phyloP scores from a whole-genome alignment of 2,888 invertebrate species.

The Graphium colonna region DNA sequence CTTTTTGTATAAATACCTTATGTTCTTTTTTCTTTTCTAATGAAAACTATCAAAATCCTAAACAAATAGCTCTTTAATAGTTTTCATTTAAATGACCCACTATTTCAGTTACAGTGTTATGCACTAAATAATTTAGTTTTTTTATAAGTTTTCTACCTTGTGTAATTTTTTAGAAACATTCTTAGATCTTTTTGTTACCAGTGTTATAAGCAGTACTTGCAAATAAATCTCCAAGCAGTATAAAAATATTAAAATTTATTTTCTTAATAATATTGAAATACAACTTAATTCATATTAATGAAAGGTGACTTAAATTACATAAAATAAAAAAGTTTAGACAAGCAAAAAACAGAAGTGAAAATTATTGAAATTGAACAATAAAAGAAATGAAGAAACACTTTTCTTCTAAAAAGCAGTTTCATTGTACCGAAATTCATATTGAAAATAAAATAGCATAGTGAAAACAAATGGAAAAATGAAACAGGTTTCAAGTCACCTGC shows the following conservation, averaged over 20 bases:
- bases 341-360: conserved; percentile 26
- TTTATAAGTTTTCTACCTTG: too few relatives aligned
- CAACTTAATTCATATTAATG: conserved; percentile 14
- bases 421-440: conserved; percentile 29
- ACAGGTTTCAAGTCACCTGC: conserved; percentile 25
- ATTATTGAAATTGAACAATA: conserved; percentile 30
- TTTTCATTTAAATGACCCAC: too few relatives aligned
- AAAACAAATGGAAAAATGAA: conserved; percentile 26
- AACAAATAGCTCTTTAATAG: too few relatives aligned
- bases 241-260: conserved; percentile 21
- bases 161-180: too few relatives aligned
- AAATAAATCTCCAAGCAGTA: background rate
- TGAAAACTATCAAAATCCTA: too few relatives aligned
- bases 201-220: background rate
- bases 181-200: too few relatives aligned
- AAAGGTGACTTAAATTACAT: conserved; percentile 23
- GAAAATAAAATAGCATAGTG: conserved; percentile 34
- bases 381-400: conserved; percentile 52
- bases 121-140: too few relatives aligned
- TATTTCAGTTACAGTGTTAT: too few relatives aligned
- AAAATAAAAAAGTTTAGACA: conserved; percentile 23
- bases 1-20: too few relatives aligned
- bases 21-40: too few relatives aligned
- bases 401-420: conserved; percentile 57
- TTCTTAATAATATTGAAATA: conserved; percentile 21